These are phyloP conservation scores for Ammodramus savannarum DNA, from an alignment of 2,113 vertebrate species.

Conservation along the genomic window DNA sequence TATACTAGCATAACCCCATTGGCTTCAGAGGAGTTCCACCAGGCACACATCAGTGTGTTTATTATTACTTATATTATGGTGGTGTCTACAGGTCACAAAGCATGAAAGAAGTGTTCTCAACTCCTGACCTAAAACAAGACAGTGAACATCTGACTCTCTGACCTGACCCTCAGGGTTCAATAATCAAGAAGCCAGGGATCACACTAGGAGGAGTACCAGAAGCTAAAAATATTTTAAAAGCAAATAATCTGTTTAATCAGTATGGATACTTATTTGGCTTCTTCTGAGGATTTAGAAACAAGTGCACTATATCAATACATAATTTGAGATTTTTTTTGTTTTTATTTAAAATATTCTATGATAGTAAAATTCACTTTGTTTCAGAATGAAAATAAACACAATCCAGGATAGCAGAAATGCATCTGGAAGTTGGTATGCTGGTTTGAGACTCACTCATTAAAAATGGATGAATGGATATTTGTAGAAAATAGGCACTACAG, in stretches of 20 bases:
- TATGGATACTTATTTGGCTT: neutral
- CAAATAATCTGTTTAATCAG: conserved; percentile 12
- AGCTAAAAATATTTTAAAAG: neutral
- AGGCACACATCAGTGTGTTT: neutral
- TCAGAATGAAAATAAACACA: conserved; percentile 27
- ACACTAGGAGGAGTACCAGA: neutral
- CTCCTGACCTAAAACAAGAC: neutral
- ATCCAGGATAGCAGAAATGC: neutral
- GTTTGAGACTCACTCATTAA: neutral
- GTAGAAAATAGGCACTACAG: neutral
- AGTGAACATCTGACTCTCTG: conserved; percentile 10
- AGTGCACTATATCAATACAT: neutral
- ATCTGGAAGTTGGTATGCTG: neutral
- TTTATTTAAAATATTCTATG: conserved; percentile 5
- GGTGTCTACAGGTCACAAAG: conserved; percentile 6
- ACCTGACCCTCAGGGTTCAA: conserved; percentile 2
- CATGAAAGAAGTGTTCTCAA: neutral
- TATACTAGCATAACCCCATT: neutral
- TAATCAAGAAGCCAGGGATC: conserved; percentile 26
- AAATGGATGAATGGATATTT: neutral
- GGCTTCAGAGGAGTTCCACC: neutral
- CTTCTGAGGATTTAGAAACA: conserved; percentile 3
- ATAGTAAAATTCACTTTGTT: neutral
- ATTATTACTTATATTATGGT: neutral
- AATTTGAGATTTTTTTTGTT: neutral